A percentile compares a stretch with the other conserved stretches of the same genome.
Conservation (phyloP, 2,888 invertebrate species). For the Pterostichus madidus region DNA sequence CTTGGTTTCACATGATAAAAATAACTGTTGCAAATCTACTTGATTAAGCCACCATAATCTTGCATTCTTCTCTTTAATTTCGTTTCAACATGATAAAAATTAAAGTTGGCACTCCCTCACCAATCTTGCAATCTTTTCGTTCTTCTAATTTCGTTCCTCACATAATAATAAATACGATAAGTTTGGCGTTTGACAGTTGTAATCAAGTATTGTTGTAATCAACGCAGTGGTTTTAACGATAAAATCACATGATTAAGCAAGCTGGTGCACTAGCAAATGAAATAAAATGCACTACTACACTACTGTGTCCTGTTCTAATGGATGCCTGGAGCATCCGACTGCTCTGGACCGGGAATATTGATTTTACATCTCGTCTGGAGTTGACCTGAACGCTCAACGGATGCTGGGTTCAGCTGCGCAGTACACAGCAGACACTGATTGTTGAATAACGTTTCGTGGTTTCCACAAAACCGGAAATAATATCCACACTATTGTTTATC, state of each 20-base stretch:
- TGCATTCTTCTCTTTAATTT: not conserved
- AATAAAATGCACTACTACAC: conserved; percentile 42
- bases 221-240: not conserved
- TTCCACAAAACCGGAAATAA: no score
- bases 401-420: conserved; percentile 17
- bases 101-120: no score
- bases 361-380: conserved; percentile 24
- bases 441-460: no score
- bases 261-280: conserved; percentile 31
- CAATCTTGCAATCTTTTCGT: not conserved
- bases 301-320: conserved; percentile 41
- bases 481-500: no score
- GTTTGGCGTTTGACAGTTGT: conserved; percentile 1
- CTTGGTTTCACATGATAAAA: conserved; percentile 16
- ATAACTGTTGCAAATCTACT: not conserved
- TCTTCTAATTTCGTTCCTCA: conserved; percentile 5
- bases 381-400: not conserved
- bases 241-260: conserved; percentile 26
- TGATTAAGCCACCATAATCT: not conserved
- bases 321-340: conserved; percentile 38
- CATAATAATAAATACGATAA: conserved; percentile 7
- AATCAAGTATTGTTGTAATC: conserved; percentile 4
- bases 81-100: no score
- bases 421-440: not conserved
- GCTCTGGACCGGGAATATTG: conserved; percentile 41